phyloP scores from a whole-genome alignment of 2,797 vertebrate species.

The Micromesistius poutassou region DNA sequence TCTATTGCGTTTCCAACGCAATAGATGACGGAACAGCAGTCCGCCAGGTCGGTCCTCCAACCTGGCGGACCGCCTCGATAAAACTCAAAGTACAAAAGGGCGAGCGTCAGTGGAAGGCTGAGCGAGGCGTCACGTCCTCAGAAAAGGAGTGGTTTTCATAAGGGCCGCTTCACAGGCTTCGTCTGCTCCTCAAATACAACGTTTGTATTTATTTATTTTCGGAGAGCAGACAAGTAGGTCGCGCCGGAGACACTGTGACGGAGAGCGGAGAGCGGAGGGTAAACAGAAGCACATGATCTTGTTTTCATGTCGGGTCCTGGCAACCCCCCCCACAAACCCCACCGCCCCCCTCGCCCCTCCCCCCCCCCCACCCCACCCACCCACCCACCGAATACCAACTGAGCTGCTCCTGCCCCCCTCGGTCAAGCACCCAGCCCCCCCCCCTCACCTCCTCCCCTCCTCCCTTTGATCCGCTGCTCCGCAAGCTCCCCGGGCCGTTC shows the following conservation, averaged over 20 bases:
- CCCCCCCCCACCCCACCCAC: slow-evolving; percentile 27
- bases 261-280: slow-evolving; percentile 71
- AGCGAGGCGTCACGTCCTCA: slow-evolving; percentile 25
- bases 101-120: too few species aligned
- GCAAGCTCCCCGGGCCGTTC: slow-evolving; percentile 57
- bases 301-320: slow-evolving; percentile 74
- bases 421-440: slow-evolving; percentile 56
- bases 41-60: too few species aligned
- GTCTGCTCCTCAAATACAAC: slow-evolving; percentile 73
- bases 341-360: slow-evolving; percentile 42
- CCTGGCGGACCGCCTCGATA: too few species aligned
- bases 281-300: slow-evolving; percentile 81
- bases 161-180: slow-evolving; percentile 68
- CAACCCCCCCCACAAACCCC: slow-evolving; percentile 64
- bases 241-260: slow-evolving; percentile 72
- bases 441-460: slow-evolving; percentile 18
- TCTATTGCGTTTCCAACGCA: too few species aligned
- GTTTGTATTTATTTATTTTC: slow-evolving; percentile 43
- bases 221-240: slow-evolving; percentile 80
- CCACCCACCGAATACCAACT: slow-evolving; percentile 14
- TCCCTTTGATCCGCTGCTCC: slow-evolving; percentile 57
- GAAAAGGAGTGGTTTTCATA: slow-evolving; percentile 69
- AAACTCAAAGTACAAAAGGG: too few species aligned
- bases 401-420: too few species aligned
- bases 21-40: too few species aligned